Percentiles rank a stretch among this genome's conserved stretches.
Evolutionary conservation across 2,797 vertebrate species (phyloP).

Genomic region (Iguana delicatissima): DNA sequence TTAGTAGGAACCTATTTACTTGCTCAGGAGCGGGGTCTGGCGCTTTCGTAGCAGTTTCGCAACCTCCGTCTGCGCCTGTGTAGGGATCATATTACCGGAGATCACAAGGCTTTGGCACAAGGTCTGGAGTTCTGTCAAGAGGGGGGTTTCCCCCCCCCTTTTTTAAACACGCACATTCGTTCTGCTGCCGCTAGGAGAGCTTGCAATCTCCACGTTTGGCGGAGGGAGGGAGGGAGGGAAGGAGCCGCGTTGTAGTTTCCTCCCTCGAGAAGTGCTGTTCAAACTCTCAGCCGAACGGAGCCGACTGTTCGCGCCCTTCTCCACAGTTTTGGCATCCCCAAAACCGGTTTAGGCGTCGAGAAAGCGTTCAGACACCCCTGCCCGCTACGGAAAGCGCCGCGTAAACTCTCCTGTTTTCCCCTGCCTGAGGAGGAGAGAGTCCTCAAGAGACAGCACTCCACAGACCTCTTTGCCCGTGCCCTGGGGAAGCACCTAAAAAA

Average conservation of each 20-base stretch:
- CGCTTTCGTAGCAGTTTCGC: neutral
- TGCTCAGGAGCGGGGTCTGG: neutral
- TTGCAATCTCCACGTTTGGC: neutral
- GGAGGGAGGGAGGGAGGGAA: too few species aligned
- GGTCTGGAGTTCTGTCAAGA: neutral
- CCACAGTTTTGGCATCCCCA: too few species aligned
- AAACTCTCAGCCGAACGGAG: neutral
- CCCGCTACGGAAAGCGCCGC: neutral
- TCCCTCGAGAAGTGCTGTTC: neutral
- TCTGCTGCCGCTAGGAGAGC: neutral
- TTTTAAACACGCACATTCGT: neutral
- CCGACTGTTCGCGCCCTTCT: neutral
- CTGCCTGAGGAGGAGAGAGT: neutral
- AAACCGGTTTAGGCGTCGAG: neutral
- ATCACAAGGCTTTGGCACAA: constrained; percentile 20
- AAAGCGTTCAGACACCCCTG: too few species aligned
- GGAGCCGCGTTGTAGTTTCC: neutral
- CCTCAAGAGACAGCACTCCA: neutral
- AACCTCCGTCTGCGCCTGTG: neutral
- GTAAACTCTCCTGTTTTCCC: neutral
- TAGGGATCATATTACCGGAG: constrained; percentile 6
- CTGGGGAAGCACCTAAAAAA: neutral
- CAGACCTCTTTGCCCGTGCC: too few species aligned
- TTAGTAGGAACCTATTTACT: neutral
- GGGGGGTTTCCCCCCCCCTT: neutral